Conservation (phyloP, 1,140 invertebrate species). For the Halesus radiatus region DNA sequence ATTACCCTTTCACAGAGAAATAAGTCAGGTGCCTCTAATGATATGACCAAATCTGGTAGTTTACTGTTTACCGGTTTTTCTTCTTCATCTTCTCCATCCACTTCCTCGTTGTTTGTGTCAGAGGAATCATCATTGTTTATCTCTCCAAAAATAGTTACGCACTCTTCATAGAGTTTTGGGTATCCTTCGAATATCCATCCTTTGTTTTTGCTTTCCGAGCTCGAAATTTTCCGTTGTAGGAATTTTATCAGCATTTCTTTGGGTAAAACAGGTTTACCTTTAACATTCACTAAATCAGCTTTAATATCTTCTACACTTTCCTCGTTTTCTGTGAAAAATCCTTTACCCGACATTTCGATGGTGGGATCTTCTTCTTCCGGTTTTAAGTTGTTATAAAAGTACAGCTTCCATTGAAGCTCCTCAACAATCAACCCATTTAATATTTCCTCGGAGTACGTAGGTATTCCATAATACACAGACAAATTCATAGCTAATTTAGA, state of each 20-base stretch:
- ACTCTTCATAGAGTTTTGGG: conserved; percentile 15
- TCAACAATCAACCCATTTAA: conserved; percentile 7
- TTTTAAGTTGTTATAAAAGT: conserved; percentile 15
- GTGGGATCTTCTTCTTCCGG: neutral
- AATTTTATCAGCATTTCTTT: conserved; percentile 19
- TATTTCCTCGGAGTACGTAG: neutral
- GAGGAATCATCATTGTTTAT: no score
- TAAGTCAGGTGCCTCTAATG: conserved; percentile 23
- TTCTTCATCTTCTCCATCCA: neutral
- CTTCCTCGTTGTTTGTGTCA: neutral
- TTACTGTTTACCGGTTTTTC: neutral
- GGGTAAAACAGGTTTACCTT: neutral
- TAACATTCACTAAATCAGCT: neutral
- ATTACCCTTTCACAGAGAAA: conserved; percentile 30
- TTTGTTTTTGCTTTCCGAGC: conserved; percentile 19
- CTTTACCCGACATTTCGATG: neutral
- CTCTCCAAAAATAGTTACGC: conserved; percentile 22
- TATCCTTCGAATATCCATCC: conserved; percentile 32
- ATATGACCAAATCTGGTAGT: neutral
- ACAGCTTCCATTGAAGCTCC: conserved; percentile 11
- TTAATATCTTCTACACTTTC: conserved; percentile 8
- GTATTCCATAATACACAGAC: neutral
- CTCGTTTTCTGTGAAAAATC: neutral
- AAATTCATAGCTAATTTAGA: neutral
- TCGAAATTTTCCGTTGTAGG: neutral